These are phyloP conservation scores for Leucophora obtusa DNA, from an alignment of 2,888 invertebrate species.

Conservation along the genomic window DNA sequence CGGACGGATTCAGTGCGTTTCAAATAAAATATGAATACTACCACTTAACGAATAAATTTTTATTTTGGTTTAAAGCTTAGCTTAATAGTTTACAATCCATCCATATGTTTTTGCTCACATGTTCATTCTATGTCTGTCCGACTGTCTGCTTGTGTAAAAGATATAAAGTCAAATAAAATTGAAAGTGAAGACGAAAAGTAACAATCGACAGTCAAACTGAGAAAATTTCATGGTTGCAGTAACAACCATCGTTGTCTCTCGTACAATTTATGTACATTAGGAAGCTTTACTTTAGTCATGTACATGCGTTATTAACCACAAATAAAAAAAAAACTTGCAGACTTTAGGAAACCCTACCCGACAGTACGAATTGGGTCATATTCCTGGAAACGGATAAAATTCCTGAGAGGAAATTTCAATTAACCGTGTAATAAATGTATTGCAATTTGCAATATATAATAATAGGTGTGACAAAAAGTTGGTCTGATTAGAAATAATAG, in stretches of 20 bases:
- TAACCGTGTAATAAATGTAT: too few species aligned
- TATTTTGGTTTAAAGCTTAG: slow-evolving; percentile 46
- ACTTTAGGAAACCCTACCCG: too few species aligned
- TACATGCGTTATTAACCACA: background rate
- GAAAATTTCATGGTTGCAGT: background rate
- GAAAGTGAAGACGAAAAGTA: slow-evolving; percentile 72
- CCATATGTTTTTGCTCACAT: background rate
- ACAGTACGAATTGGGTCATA: too few species aligned
- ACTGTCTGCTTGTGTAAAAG: slow-evolving; percentile 2
- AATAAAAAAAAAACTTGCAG: background rate
- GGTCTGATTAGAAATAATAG: too few species aligned
- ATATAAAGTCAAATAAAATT: slow-evolving; percentile 69
- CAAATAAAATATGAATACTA: slow-evolving; percentile 14
- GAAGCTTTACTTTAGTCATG: background rate
- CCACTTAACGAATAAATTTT: slow-evolving; percentile 2
- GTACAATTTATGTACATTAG: background rate
- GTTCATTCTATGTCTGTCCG: background rate
- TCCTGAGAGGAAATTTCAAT: too few species aligned
- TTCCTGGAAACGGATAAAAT: too few species aligned
- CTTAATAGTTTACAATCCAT: slow-evolving; percentile 39
- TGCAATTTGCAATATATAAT: too few species aligned
- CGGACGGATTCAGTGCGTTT: slow-evolving; percentile 33
- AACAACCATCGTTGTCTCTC: background rate
- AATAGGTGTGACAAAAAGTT: too few species aligned
- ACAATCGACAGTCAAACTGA: slow-evolving; percentile 22